A percentile compares a stretch with the other conserved stretches of the same genome.
Conservation (phyloP, 2,888 invertebrate genomes). For the Byasa hedistus region DNA sequence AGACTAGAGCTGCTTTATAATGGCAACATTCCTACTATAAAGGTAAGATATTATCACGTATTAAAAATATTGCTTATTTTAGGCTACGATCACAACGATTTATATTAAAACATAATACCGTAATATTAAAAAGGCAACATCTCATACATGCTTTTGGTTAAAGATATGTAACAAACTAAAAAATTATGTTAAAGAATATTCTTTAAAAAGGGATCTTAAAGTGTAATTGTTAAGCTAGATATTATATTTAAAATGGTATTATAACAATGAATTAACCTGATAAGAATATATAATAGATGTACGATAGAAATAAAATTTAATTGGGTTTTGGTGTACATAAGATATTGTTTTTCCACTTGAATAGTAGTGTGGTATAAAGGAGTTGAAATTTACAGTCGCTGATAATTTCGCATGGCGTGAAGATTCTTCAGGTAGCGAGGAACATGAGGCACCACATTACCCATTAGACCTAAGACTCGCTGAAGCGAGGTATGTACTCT, state of each 20-base stretch:
- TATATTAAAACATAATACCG: conserved; percentile 2
- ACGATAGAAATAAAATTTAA: not conserved
- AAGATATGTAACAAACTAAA: conserved; percentile 25
- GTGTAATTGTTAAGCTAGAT: conserved; percentile 10
- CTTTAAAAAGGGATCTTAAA: conserved; percentile 15
- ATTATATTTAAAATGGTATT: not conserved
- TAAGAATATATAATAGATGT: conserved; percentile 1
- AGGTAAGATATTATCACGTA: conserved; percentile 56
- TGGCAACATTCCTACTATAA: conserved; percentile 50
- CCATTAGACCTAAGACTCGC: conserved; percentile 73
- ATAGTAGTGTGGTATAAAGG: not conserved
- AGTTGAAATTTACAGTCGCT: conserved; percentile 48
- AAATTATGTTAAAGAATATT: conserved; percentile 6
- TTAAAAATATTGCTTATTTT: conserved; percentile 22
- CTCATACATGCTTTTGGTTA: conserved; percentile 68
- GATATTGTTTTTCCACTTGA: not conserved
- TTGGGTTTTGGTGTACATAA: too few species aligned
- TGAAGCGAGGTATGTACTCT: conserved; percentile 63
- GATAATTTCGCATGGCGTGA: conserved; percentile 72
- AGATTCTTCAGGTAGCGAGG: conserved; percentile 75
- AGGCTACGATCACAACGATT: conserved; percentile 5
- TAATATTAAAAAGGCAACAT: conserved; percentile 41
- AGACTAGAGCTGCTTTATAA: conserved; percentile 48
- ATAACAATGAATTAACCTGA: conserved; percentile 8
- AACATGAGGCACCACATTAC: conserved; percentile 70